These are phyloP conservation scores for Brachyhypopomus occidentalis DNA, from an alignment of 2,113 vertebrate genomes.

Conservation along the genomic window DNA sequence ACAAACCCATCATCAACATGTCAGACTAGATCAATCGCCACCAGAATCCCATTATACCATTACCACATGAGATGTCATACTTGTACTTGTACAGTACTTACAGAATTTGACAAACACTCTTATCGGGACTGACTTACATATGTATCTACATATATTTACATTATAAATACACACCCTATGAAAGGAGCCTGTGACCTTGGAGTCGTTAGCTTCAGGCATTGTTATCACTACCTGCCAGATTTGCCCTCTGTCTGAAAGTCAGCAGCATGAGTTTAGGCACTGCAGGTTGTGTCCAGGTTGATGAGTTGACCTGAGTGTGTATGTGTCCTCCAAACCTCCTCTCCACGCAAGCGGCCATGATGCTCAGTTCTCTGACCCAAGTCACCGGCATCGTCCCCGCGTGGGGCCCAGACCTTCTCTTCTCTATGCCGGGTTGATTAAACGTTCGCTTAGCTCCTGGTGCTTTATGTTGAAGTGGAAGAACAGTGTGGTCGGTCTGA, in stretches of 20 bases:
- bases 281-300: neutral
- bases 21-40: neutral
- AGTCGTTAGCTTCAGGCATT: too few species aligned
- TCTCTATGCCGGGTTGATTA: neutral
- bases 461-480: neutral
- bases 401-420: neutral
- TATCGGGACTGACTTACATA: too few species aligned
- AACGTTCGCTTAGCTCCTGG: neutral
- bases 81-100: neutral
- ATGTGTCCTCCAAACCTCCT: neutral
- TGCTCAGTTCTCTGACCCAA: neutral
- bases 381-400: neutral
- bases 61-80: neutral
- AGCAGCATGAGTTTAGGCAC: neutral
- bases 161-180: too few species aligned
- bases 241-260: neutral
- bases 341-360: neutral
- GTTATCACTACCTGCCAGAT: neutral
- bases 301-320: too few species aligned
- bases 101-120: neutral
- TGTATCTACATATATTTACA: too few species aligned
- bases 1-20: neutral
- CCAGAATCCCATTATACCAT: neutral
- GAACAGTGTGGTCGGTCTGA: neutral
- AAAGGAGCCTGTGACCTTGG: too few species aligned